Evolutionary conservation across 1,140 invertebrate genomes (phyloP).

Genomic region (Leptestheria dahalacensis): DNA sequence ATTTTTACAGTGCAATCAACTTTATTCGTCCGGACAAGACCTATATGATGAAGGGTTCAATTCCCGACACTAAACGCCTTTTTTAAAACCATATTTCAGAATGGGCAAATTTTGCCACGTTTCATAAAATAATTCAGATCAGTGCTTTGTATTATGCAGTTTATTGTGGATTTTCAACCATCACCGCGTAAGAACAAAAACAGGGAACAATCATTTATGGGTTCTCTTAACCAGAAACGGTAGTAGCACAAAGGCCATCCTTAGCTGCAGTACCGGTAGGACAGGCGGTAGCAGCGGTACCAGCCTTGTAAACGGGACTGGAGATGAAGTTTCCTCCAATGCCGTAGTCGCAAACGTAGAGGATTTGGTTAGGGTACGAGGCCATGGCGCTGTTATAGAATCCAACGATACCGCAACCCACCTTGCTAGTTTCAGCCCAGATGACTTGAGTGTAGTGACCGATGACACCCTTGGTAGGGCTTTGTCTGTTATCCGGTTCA

Average conservation of each 20-base stretch:
- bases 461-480: neutral
- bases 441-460: conserved; percentile 11
- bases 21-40: no score
- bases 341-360: neutral
- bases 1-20: no score
- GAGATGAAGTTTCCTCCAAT: neutral
- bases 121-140: no score
- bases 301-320: neutral
- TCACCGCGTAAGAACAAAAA: no score
- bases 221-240: no score
- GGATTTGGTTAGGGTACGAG: neutral
- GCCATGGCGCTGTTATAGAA: neutral
- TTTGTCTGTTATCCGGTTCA: neutral
- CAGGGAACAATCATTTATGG: no score
- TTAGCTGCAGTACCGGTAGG: neutral
- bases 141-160: no score
- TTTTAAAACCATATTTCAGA: no score
- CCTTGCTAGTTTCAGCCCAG: conserved; percentile 3
- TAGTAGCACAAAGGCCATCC: neutral
- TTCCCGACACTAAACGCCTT: no score
- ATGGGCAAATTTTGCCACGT: no score
- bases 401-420: conserved; percentile 6
- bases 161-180: no score
- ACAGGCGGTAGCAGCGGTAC: neutral
- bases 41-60: no score